Evolutionary conservation across 2,888 invertebrate genomes (phyloP), one percentile per base, ranked within the genome.

Genomic region (Lepetodrilus schrolli): DNA sequence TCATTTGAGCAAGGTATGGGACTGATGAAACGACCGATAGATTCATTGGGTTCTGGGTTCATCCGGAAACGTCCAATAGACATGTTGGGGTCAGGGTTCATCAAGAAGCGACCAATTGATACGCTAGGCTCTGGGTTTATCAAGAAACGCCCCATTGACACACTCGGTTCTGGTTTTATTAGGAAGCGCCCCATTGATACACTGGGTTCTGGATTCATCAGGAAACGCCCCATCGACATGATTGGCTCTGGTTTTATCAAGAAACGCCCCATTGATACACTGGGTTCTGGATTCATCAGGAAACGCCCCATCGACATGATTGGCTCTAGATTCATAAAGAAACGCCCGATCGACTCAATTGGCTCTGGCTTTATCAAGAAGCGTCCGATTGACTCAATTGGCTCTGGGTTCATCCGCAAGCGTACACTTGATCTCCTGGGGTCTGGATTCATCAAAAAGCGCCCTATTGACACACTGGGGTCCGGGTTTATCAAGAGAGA

Each of bases 351-450:
- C 4, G 66, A 66, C 38, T 10, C 34, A 0, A 2, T 66, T 10
- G 66, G 66, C 5, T 66, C 37, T 37, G 66, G 66, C 1, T 66
- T 66, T 3, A 66, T 66, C 5, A 70, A 70, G 70, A 69, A 69
- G 20, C 43, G 69, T 7, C 69, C 69, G n/a, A 20, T 69, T 2
- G 69, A 69, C 36, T 36, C 34, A 4, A 4, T 69, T 8, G 69
- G 69, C 34, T 48, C 48, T 13, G 34, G 34, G 2, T 34, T 69
- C 26, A 69, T 69, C 48, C 47, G 17, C 17, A 70, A 70, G 13
- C 13, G 51, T 4, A 2, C 10, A 0, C 21, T 51, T 23, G 51
- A 51, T 51, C 4, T 26, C 0, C 3, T 51, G 4, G 51, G 51
- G 21, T 51, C 51, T 1, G 51, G 51, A 23, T 51, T 51, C 23